These are phyloP conservation scores for Brassicogethes aeneus DNA, from an alignment of 2,888 invertebrate genomes.

Conservation along the genomic window DNA sequence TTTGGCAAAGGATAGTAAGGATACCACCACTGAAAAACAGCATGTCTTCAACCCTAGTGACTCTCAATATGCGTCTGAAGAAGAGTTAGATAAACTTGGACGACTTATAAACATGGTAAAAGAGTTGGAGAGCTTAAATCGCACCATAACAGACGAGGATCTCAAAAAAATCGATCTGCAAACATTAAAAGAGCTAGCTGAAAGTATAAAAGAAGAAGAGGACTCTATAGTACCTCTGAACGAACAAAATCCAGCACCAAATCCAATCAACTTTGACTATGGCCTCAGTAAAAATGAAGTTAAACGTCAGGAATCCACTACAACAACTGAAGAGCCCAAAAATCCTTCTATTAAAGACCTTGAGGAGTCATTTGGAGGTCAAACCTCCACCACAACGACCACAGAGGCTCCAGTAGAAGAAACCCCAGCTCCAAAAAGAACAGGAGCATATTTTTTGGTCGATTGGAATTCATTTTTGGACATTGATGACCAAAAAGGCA, in stretches of 20 bases:
- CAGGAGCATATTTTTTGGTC: conserved; percentile 75
- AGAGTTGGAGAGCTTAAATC: conserved; percentile 38
- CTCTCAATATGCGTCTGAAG: conserved; percentile 36
- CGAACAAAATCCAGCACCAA: conserved; percentile 32
- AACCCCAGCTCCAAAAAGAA: conserved; percentile 57
- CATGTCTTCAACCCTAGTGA: conserved; percentile 33
- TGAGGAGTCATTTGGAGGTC: conserved; percentile 69
- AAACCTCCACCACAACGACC: conserved; percentile 45
- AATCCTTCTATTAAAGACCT: conserved; percentile 54
- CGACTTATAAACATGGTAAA: conserved; percentile 43
- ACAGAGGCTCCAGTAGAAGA: conserved; percentile 50
- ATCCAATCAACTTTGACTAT: conserved; percentile 37
- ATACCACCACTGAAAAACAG: conserved; percentile 16
- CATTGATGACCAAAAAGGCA: conserved; percentile 64
- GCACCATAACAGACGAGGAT: conserved; percentile 38
- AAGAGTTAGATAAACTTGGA: conserved; percentile 44
- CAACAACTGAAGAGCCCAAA: conserved; percentile 27
- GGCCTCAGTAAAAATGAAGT: conserved; percentile 41
- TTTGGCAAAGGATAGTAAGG: conserved; percentile 4
- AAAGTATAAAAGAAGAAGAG: conserved; percentile 23
- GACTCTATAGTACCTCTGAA: conserved; percentile 27
- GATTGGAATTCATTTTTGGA: conserved; percentile 84
- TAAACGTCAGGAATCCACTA: conserved; percentile 42
- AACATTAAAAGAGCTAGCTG: conserved; percentile 32
- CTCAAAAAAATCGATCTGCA: conserved; percentile 37